Percentiles rank a stretch among this genome's conserved stretches.
These are phyloP conservation scores for Cydia strobilella DNA, from an alignment of 1,140 invertebrate species.

Conservation along the genomic window DNA sequence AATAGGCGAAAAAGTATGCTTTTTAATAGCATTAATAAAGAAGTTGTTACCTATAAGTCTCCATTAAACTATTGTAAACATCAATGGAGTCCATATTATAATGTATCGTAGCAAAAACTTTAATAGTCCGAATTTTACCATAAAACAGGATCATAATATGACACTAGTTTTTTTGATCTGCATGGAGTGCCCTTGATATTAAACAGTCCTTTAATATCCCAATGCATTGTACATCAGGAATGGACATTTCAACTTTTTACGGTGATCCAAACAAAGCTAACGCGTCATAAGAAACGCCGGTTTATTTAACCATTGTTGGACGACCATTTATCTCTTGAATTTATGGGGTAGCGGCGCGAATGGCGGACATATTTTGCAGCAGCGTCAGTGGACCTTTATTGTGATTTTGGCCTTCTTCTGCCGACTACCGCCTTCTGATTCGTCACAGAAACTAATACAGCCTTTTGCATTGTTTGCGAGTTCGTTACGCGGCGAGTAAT, in stretches of 20 bases:
- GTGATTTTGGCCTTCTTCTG: constrained; percentile 43
- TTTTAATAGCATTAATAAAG: not conserved
- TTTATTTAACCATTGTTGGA: constrained; percentile 75
- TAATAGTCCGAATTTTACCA: constrained; percentile 44
- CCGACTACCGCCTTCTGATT: constrained; percentile 56
- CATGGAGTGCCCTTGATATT: constrained; percentile 59
- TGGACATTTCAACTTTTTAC: constrained; percentile 38
- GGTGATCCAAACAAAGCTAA: constrained; percentile 54
- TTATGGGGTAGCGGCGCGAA: constrained; percentile 72
- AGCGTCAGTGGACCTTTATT: constrained; percentile 45
- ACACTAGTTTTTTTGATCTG: constrained; percentile 54
- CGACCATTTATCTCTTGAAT: constrained; percentile 76
- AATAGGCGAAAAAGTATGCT: not conserved
- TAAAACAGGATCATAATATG: constrained; percentile 40
- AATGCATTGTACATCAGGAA: constrained; percentile 54
- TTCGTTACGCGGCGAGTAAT: constrained; percentile 64
- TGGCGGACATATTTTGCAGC: constrained; percentile 69
- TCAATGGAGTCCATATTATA: constrained; percentile 8
- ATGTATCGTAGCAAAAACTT: constrained; percentile 19
- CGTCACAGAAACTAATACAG: constrained; percentile 56
- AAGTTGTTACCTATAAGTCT: not conserved
- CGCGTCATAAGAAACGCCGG: constrained; percentile 68
- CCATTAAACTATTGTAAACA: constrained; percentile 16
- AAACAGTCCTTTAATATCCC: constrained; percentile 58
- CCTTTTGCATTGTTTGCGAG: constrained; percentile 59